Base-by-base conservation (phyloP, 2,797 vertebrate genomes). In the Australoheros facetus region DNA sequence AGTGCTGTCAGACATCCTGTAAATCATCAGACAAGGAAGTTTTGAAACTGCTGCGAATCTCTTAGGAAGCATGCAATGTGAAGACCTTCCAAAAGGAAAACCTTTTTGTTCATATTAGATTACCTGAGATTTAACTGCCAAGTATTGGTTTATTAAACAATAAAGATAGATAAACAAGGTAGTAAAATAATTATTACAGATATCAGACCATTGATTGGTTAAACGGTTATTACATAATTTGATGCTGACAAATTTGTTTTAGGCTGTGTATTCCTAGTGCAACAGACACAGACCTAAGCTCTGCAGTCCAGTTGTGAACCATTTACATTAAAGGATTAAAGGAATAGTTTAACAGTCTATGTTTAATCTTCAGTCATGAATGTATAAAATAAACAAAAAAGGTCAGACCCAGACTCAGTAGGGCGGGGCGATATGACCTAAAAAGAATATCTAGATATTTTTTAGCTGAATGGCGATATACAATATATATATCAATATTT, bases 1-100 rank as follows among this genome's bases (percentile, higher is more conserved):
- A 66, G 32, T 1, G 12, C 7, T 14, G 16, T 3, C 23, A 11
- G 28, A 51, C 78, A 72, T 66, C 28, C 57, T 71, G 58, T 54
- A 3, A 13, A 62, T 86, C 85, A 87, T 37, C 16, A 80, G 85
- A 83, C 81, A 32, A 45, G 11, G n/a, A 16, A 13, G n/a, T 77
- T 64, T 32, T 21, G 66, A 72, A 84, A 79, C 17, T 9, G 30
- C 69, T 39, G 64, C 64, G 3, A 13, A 62, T 85, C 51, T 56
- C 21, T 58, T 56, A 39, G 42, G 17, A n/a, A 55, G 3, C 21
- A 39, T 1, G 14, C 0, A 11, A 32, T 4, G 14, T 71, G n/a
- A 14, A 2, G 34, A 54, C 39, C 6, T 4, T 16, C 7, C 19
- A 59, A 17, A 66, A 32, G 16, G 37, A 60, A 8, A 73, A 39